phyloP scores from a whole-genome alignment of 2,797 vertebrate genomes.

The Alca torda region DNA sequence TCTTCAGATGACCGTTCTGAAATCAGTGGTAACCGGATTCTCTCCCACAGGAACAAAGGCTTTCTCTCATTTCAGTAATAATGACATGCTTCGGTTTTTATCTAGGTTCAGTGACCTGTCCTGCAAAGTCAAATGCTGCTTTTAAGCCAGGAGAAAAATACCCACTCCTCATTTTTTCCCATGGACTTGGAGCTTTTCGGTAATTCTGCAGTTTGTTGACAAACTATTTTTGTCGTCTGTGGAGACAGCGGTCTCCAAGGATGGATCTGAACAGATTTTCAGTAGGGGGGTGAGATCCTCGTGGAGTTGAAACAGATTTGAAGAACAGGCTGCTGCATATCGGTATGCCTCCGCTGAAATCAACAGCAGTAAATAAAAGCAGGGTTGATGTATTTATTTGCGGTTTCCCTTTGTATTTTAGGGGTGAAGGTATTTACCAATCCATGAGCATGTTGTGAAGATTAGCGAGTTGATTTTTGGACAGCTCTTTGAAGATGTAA shows the following conservation, averaged over 20 bases:
- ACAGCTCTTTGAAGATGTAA: not conserved
- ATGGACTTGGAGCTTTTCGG: conserved; percentile 96
- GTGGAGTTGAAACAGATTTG: not conserved
- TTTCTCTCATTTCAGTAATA: not conserved
- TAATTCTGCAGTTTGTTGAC: conserved; percentile 64
- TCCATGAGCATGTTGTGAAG: not conserved
- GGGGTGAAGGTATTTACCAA: not conserved
- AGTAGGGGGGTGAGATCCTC: not conserved
- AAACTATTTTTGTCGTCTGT: not conserved
- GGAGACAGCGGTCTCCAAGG: not conserved
- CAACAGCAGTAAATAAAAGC: not conserved
- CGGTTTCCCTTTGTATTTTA: not conserved
- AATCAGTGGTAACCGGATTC: not conserved
- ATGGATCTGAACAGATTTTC: not conserved
- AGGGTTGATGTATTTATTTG: not conserved
- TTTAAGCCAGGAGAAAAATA: conserved; percentile 87
- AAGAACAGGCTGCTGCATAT: not conserved
- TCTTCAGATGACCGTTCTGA: not conserved
- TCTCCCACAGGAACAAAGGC: not conserved
- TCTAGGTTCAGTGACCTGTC: conserved; percentile 77
- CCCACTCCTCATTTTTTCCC: conserved; percentile 92
- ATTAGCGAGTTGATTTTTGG: not conserved
- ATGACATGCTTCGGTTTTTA: not conserved
- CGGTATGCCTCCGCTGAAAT: not conserved
- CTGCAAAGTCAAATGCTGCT: conserved; percentile 86